Evolutionary conservation across 2,888 invertebrate species (phyloP).

Genomic region (Ptycholaimellus sp.): DNA sequence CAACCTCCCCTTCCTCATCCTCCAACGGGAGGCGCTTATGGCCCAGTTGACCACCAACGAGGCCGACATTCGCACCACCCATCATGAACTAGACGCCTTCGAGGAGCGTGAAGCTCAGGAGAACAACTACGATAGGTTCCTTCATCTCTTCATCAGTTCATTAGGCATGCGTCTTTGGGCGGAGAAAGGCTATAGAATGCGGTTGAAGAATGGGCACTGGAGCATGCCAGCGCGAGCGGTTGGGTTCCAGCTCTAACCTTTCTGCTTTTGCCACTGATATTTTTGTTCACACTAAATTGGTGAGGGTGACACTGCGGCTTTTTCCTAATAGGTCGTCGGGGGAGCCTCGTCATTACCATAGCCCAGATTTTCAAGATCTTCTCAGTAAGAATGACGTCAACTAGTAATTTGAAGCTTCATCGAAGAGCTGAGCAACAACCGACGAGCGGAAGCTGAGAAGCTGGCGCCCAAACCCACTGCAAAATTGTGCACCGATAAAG

Average conservation of each 20-base stretch:
- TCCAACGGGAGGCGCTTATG: constrained; percentile 58
- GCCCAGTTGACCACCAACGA: constrained; percentile 60
- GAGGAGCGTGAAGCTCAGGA: constrained; percentile 33
- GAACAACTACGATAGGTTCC: too few relatives aligned
- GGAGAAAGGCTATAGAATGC: neutral
- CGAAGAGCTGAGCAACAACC: constrained; percentile 1
- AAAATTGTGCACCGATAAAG: neutral
- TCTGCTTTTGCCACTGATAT: neutral
- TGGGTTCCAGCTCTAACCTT: neutral
- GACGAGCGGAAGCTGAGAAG: constrained; percentile 5
- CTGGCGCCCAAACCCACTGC: constrained; percentile 6
- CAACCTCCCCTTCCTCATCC: constrained; percentile 67
- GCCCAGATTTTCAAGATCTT: too few relatives aligned
- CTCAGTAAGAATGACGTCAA: too few relatives aligned
- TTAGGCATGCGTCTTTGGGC: constrained; percentile 16
- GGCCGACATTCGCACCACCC: constrained; percentile 50
- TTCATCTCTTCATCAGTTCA: too few relatives aligned
- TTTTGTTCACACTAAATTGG: too few relatives aligned
- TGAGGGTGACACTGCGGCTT: too few relatives aligned
- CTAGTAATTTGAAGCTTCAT: too few relatives aligned
- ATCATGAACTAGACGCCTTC: constrained; percentile 32
- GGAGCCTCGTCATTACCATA: too few relatives aligned
- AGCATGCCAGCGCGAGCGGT: neutral
- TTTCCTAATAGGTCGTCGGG: too few relatives aligned
- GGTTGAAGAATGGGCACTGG: neutral